Evolutionary conservation across 2,797 vertebrate genomes (phyloP), one percentile per base, ranked within the genome.

Genomic region (Chromis chromis): DNA sequence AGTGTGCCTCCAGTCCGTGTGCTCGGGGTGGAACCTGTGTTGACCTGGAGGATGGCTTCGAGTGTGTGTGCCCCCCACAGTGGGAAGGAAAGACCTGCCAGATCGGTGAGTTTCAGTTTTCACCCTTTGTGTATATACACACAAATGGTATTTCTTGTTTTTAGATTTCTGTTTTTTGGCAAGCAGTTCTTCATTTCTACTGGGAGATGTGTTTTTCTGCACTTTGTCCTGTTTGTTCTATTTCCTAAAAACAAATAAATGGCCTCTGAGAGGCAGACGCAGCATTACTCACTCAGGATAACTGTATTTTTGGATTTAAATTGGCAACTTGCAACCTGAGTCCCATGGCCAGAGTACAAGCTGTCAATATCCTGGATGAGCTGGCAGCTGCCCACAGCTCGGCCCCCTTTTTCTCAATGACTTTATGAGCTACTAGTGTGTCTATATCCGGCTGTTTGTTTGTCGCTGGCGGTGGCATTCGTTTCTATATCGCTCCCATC

Each of bases 1-100:
- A 98, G 82, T 99, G 98, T 4, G 95, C 94, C 9, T 97, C 97
- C 9, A 95, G 88, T 67, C 98, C 97, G 0, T 99, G 98, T 57
- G 96, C 96, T 39, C 93, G 94, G 0, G 96, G 97, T 4, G 97
- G 97, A 87, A 98, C 96, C 72, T 99, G 97, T 50, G 92, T 98
- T 57, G 95, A 98, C 85, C 88, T 90, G 80, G 91, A 96, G 82
- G 96, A 97, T n/a, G 91, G 95, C n/a, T 99, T 98, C 0, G 95
- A 98, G 92, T 99, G 98, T 25, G 88, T 96, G 84, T 99, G 98
- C 83, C 96, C 96, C 3, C 95, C 95, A 0, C 96, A 98, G 89
- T 99, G 97, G 98, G 93, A 94, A 79, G 98, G 97, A 66, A 95
- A 95, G 90, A 98, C 97, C 12, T 99, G 98, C 89, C 96, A 96